Conservation (phyloP, 2,888 invertebrate genomes). For the Eupithecia centaureata region DNA sequence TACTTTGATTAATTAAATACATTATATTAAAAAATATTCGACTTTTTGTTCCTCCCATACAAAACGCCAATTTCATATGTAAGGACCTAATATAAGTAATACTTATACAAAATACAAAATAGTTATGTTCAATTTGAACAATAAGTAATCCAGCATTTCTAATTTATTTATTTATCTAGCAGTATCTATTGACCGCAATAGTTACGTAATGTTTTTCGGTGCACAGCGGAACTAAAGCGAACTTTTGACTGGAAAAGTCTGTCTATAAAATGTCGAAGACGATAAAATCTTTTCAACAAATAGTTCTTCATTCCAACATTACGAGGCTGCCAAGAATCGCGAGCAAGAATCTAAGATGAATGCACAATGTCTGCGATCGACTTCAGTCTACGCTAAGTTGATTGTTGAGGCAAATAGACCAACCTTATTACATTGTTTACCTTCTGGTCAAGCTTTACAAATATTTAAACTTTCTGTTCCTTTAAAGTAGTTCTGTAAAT, state of each 20-base stretch:
- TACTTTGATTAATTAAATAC: too few relatives aligned
- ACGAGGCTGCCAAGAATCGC: neutral
- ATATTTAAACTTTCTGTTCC: neutral
- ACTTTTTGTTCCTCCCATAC: too few relatives aligned
- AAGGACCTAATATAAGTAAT: too few relatives aligned
- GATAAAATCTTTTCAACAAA: neutral
- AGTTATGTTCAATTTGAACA: too few relatives aligned
- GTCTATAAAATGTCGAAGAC: neutral
- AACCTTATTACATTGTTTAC: constrained; percentile 11
- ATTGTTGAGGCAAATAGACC: neutral
- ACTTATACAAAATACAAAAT: too few relatives aligned
- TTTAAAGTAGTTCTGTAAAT: too few relatives aligned
- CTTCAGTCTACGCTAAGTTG: neutral
- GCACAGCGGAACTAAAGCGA: neutral
- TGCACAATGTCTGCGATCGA: neutral
- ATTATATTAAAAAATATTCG: too few relatives aligned
- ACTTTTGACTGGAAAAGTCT: neutral
- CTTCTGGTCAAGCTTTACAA: neutral
- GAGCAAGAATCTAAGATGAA: constrained; percentile 1
- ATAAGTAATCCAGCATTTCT: too few relatives aligned
- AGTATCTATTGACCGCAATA: too few relatives aligned
- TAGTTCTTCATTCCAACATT: neutral
- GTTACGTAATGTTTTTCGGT: neutral
- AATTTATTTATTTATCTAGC: too few relatives aligned
- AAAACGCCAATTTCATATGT: too few relatives aligned